A percentile compares a stretch with the other conserved stretches of the same genome.
Evolutionary conservation across 1,140 invertebrate genomes (phyloP).

Genomic region (Lucilia sericata): DNA sequence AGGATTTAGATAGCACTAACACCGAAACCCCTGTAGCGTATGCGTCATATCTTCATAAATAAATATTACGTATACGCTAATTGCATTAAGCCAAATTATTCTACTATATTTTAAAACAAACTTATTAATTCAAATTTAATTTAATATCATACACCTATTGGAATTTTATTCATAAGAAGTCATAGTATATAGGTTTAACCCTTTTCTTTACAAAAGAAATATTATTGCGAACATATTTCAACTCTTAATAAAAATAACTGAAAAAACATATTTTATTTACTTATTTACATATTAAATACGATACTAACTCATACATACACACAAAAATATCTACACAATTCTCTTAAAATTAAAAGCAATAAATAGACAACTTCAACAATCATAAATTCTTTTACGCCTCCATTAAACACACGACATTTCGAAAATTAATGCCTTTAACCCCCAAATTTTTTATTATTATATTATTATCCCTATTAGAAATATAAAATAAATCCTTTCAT

Average conservation of each 20-base stretch:
- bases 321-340: not conserved
- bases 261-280: not conserved
- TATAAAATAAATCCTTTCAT: conserved; percentile 11
- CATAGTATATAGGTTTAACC: not conserved
- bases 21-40: too few relatives aligned
- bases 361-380: not conserved
- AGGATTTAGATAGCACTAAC: too few relatives aligned
- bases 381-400: conserved; percentile 6
- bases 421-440: conserved; percentile 11
- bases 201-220: not conserved
- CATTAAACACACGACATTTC: not conserved
- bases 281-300: not conserved
- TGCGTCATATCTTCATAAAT: too few relatives aligned
- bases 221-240: not conserved
- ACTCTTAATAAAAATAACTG: not conserved
- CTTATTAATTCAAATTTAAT: too few relatives aligned
- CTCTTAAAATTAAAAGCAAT: not conserved
- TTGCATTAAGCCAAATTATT: too few relatives aligned
- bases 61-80: too few relatives aligned
- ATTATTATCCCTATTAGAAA: not conserved
- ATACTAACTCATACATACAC: not conserved
- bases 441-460: not conserved
- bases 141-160: too few relatives aligned
- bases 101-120: too few relatives aligned
- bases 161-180: too few relatives aligned